Evolutionary conservation across 2,797 vertebrate species (phyloP), one percentile per base, ranked within the genome.

Genomic region (Chelonia mydas): DNA sequence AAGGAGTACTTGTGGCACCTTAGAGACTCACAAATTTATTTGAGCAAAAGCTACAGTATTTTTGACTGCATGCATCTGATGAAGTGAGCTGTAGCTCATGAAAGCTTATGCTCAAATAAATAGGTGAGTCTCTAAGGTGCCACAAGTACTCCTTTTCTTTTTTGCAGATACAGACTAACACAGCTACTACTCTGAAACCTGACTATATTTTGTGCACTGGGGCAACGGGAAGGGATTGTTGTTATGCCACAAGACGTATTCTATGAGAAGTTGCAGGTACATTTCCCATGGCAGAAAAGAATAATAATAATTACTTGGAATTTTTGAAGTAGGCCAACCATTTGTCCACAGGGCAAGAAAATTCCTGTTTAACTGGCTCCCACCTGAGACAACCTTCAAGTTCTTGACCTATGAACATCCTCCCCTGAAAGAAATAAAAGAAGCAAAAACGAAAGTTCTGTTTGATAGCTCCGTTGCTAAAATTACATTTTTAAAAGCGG

Each of bases 351-450:
- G 84, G 93, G 90, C 11, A 93, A 92, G 25, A 89, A 88, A 89
- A 96, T 97, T 93, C 90, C 95, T 96, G 95, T 89, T 90, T 59
- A 89, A 97, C 96, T 94, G 94, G 96, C 90, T 98, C 94, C 94
- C 91, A 94, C 90, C 90, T 72, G 77, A 97, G 98, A 97, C 91
- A 90, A 96, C 93, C 95, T 93, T 96, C 95, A 97, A 89, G 93
- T 90, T 96, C 96, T 94, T 92, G 93, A 96, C 94, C 95, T 96
- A 79, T 94, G 76, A 89, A 27, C 89, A 92, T 93, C 28, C 28
- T 94, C 21, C 1, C 7, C 72, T 97, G 93, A 96, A 97, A 88
- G 53, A 8, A 27, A 0, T n/a, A 81, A 90, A 81, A 76, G 55
- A 76, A 74, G 86, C 23, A 90, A 92, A 95, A 93, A 95, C 10